Conservation (phyloP, 2,113 vertebrate species). For the Nothobranchius kuhntae region DNA sequence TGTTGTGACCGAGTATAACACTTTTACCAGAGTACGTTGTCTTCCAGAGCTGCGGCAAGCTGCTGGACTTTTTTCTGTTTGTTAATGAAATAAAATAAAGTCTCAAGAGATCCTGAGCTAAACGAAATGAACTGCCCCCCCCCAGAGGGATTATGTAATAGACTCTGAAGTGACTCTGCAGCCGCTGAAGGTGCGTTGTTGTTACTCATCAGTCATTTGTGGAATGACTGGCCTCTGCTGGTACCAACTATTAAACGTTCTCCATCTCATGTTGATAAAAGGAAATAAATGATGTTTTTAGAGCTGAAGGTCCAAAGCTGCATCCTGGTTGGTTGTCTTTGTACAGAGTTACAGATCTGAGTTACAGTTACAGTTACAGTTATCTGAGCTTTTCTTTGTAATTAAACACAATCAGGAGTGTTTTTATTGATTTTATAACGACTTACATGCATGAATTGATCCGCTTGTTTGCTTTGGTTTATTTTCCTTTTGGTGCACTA, state of each 20-base stretch:
- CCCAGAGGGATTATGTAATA: not conserved
- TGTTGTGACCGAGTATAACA: not conserved
- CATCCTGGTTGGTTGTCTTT: too few relatives aligned
- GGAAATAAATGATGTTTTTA: not conserved
- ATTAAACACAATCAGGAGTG: too few relatives aligned
- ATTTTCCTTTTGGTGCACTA: too few relatives aligned
- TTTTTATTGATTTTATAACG: too few relatives aligned
- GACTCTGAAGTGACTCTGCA: not conserved
- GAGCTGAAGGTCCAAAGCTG: not conserved
- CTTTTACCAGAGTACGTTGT: not conserved
- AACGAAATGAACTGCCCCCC: not conserved
- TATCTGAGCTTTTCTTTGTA: too few relatives aligned
- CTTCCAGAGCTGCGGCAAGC: not conserved
- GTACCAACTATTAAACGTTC: not conserved
- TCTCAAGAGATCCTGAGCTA: conserved; percentile 7
- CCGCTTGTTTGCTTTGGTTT: too few relatives aligned
- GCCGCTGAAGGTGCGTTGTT: not conserved
- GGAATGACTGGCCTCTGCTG: not conserved
- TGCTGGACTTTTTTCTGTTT: not conserved
- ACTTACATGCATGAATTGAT: too few relatives aligned
- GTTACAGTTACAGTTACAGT: too few relatives aligned
- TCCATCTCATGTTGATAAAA: not conserved
- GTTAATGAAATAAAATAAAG: not conserved
- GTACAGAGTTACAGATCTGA: too few relatives aligned
- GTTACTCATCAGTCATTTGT: not conserved